phyloP scores from a whole-genome alignment of 2,113 vertebrate species.

The Gasterosteus nipponicus region DNA sequence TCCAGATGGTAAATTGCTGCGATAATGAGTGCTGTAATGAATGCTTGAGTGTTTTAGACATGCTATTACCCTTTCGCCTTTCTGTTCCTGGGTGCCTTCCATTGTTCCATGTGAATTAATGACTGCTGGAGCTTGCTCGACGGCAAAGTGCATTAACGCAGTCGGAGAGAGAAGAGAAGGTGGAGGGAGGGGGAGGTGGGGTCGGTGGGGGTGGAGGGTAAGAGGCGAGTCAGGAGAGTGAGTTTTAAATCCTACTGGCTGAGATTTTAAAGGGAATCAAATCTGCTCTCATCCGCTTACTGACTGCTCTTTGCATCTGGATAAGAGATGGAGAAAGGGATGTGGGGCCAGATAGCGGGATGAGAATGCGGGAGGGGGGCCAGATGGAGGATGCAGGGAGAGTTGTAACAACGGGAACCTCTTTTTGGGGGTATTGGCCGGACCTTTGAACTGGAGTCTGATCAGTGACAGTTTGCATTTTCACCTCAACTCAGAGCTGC shows the following conservation, averaged over 20 bases:
- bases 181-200: neutral
- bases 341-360: constrained; percentile 36
- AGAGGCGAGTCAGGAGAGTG: constrained; percentile 64
- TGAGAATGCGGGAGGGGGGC: constrained; percentile 55
- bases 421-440: neutral
- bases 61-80: constrained; percentile 63
- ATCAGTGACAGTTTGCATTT: neutral
- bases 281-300: constrained; percentile 86
- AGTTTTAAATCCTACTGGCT: constrained; percentile 80
- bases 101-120: constrained; percentile 77
- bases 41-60: constrained; percentile 52
- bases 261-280: constrained; percentile 83
- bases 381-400: constrained; percentile 28
- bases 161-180: constrained; percentile 30
- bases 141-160: constrained; percentile 67
- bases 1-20: constrained; percentile 55
- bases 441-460: constrained; percentile 14
- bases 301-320: constrained; percentile 86
- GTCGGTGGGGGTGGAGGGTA: constrained; percentile 3
- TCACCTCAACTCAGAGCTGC: neutral
- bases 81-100: constrained; percentile 50
- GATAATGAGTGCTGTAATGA: constrained; percentile 55
- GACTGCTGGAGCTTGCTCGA: constrained; percentile 51
- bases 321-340: constrained; percentile 72
- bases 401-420: constrained; percentile 5